phyloP scores from a whole-genome alignment of 2,113 vertebrate species.

The Siphamia tubifer region DNA sequence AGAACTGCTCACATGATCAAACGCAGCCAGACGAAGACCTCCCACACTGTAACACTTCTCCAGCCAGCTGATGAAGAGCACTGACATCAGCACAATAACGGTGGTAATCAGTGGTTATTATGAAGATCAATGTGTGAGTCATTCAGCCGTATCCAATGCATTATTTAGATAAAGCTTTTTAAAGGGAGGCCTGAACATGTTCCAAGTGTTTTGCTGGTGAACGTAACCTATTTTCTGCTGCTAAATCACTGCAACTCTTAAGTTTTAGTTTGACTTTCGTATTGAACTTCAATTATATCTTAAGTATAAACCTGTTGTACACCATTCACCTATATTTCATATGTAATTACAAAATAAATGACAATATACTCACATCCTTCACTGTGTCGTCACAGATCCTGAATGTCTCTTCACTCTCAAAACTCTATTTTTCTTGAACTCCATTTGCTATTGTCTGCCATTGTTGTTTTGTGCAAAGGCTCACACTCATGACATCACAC shows the following conservation, averaged over 20 bases:
- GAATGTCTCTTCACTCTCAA: too few relatives aligned
- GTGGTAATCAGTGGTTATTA: constrained; percentile 56
- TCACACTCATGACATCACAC: too few relatives aligned
- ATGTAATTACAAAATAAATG: too few relatives aligned
- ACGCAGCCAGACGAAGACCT: constrained; percentile 40
- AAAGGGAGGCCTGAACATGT: not conserved
- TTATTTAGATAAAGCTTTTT: constrained; percentile 41
- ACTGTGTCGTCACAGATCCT: too few relatives aligned
- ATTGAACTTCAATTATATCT: too few relatives aligned
- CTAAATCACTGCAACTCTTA: not conserved
- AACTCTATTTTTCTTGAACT: too few relatives aligned
- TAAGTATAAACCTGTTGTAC: too few relatives aligned
- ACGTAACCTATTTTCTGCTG: not conserved
- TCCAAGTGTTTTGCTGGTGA: constrained; percentile 13
- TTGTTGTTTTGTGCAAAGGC: too few relatives aligned
- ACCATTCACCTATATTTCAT: too few relatives aligned
- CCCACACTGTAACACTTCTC: constrained; percentile 46
- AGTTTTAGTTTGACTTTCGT: too few relatives aligned
- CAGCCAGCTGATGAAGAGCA: constrained; percentile 32
- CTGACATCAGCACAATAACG: constrained; percentile 54
- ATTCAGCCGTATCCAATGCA: constrained; percentile 36
- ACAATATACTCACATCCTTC: too few relatives aligned
- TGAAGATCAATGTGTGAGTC: constrained; percentile 33
- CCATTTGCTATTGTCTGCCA: too few relatives aligned
- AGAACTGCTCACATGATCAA: constrained; percentile 35